Base-by-base conservation (phyloP, 2,888 invertebrate genomes). In the Serrognathus titanus region DNA sequence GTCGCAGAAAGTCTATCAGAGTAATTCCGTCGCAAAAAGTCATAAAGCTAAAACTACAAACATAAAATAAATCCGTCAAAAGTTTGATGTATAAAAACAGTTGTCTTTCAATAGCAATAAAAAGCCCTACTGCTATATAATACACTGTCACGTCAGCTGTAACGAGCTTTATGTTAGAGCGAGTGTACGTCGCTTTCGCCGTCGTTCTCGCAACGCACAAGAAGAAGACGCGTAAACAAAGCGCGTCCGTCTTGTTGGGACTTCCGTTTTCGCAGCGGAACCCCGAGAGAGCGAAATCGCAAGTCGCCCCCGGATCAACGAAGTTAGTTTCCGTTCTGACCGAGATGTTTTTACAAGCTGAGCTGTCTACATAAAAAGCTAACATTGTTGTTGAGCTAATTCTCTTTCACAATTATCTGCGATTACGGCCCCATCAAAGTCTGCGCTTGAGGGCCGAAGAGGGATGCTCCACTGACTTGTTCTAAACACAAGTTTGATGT, bases 401-500 rank as follows among this genome's bases (percentile, higher is more conserved):
- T 73, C 73, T 69, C 71, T 71, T 71, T 71, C 69, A 72, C 74
- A 75, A 74, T 75, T 75, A 75, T 75, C 73, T 69, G 68, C 75
- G 75, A 75, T 77, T 76, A 77, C 75, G 67, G 72, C 74, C 69
- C 74, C 73, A 76, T 76, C 75, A 75, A 76, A 75, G 71, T 71
- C 69, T 66, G 56, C 63, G 64, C 63, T 59, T 60, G 63, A 62
- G 61, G 61, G 61, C 56, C 59, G 59, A 57, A 62, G 60, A 59
- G 53, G 63, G 62, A 66, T 64, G 59, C 59, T 40, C 57, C 48
- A 54, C 24, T 7, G 24, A 58, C 58, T 54, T 59, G 58, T 55
- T 63, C 60, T 64, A 61, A 69, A 69, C 64, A 66, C 61, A 67
- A 68, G 66, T 68, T 70, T 70, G 69, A 72, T 71, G 71, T 70